Evolutionary conservation across 2,113 vertebrate genomes (phyloP).

Genomic region (Pollimyrus isidori): DNA sequence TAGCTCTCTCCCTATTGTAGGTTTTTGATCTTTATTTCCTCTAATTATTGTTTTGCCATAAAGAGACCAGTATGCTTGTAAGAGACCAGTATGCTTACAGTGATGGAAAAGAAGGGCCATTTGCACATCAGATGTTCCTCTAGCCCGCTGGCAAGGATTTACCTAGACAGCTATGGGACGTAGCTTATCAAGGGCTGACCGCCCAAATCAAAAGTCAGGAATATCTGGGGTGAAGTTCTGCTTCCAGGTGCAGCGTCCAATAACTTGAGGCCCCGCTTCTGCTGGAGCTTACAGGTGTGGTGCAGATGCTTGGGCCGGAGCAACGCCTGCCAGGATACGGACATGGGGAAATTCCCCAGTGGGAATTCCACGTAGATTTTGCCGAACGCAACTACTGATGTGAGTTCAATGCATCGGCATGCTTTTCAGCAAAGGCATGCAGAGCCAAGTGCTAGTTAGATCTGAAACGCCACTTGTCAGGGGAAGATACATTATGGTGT

Average conservation of each 20-base stretch:
- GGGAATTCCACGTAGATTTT: neutral
- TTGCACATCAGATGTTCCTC: neutral
- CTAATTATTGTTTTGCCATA: constrained; percentile 32
- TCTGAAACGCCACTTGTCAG: neutral
- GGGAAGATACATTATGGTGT: neutral
- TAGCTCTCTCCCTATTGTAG: neutral
- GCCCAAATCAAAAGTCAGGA: constrained; percentile 35
- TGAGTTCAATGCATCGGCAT: neutral
- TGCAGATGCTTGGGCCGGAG: neutral
- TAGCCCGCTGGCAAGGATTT: neutral
- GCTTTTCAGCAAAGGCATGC: neutral
- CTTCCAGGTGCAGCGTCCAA: constrained; percentile 24
- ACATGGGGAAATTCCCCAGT: constrained; percentile 4
- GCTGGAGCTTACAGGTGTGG: neutral
- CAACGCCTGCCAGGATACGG: neutral
- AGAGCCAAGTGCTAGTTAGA: neutral
- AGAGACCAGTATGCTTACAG: constrained; percentile 25
- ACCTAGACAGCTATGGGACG: neutral
- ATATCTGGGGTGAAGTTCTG: constrained; percentile 28
- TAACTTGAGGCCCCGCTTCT: neutral
- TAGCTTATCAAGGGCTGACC: neutral
- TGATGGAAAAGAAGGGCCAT: constrained; percentile 29
- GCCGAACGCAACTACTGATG: neutral
- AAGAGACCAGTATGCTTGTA: constrained; percentile 30
- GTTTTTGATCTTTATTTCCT: constrained; percentile 45